phyloP scores from a whole-genome alignment of 2,888 invertebrate genomes.

The Gari tellinella region DNA sequence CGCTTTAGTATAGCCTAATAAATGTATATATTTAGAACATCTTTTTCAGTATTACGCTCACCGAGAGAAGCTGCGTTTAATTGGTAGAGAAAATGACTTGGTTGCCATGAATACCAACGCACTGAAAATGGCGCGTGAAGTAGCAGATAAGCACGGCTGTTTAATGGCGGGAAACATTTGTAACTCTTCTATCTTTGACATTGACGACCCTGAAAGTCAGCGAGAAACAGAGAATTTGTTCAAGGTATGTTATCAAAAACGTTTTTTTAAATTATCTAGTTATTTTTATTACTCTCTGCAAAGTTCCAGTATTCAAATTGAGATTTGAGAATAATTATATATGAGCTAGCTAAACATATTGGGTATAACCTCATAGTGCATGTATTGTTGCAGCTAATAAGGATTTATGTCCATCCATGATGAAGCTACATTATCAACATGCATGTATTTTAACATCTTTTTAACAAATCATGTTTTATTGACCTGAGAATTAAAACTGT shows the following conservation, averaged over 20 bases:
- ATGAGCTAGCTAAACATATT: too few species aligned
- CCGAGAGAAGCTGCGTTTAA: conserved; percentile 76
- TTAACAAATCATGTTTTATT: too few species aligned
- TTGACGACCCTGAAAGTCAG: conserved; percentile 60
- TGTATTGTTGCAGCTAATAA: too few species aligned
- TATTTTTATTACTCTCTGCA: background rate
- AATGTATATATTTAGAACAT: too few species aligned
- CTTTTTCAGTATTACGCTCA: conserved; percentile 81
- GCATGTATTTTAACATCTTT: too few species aligned
- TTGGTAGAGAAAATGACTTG: conserved; percentile 78
- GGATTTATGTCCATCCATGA: too few species aligned
- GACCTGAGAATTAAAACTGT: too few species aligned
- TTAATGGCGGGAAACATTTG: conserved; percentile 82
- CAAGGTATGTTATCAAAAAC: conserved; percentile 74
- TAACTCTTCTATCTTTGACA: conserved; percentile 75
- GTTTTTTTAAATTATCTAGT: background rate
- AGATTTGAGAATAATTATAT: background rate
- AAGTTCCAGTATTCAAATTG: background rate
- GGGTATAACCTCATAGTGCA: too few species aligned
- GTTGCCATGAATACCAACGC: conserved; percentile 77
- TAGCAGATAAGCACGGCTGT: conserved; percentile 78
- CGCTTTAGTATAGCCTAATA: too few species aligned
- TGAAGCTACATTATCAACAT: too few species aligned
- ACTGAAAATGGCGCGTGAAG: conserved; percentile 78
- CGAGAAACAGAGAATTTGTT: conserved; percentile 70